Base-by-base conservation (phyloP, 1,140 invertebrate genomes). In the Saccostrea glomerata region DNA sequence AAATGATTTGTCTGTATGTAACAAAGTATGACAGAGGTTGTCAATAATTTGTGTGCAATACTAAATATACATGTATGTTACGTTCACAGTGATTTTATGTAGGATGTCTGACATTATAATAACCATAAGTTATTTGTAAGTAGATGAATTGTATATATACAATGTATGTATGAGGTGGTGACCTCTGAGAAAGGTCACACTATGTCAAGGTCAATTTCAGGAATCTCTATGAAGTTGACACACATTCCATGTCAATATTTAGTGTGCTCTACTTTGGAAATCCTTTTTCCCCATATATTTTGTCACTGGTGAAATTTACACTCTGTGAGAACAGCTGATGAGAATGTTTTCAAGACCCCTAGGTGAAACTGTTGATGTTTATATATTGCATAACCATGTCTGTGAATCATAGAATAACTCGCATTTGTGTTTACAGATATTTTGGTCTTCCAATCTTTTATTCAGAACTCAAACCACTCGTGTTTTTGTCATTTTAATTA, bases 31-130 rank as follows among this genome's bases (percentile, higher is more conserved):
- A 77, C 70, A 77, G 70, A 77, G 70, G 70, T 77, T 77, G 70
- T 77, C 70, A 77, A 30, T 77, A 77, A 77, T 77, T 77, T 36
- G 70, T 77, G 70, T 77, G 70, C 70, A 77, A 77, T 77, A 63
- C 15, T 63, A 77, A 36, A 36, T 36, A 30, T 11, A 36, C 25
- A 73, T 73, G 25, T 77, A 36, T 63, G 58, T 63, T 63, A 63
- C 36, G 70, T 77, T 77, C 70, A 77, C 30, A 30, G 23, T 23
- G 25, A 30, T 23, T 73, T 23, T 9, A 36, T n/a, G 25, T 77
- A 30, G 70, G 25, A 77, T 36, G 23, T 77, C 2, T 30, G 70
- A 30, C 70, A 25, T 73, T 25, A 13, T 30, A 25, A 4, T 77
- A 30, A 30, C 70, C 30, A 77, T 77, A 30, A 66, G 6, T 66